These are phyloP conservation scores for Rhinichthys osculus DNA, from an alignment of 2,797 vertebrate genomes.

Conservation along the genomic window DNA sequence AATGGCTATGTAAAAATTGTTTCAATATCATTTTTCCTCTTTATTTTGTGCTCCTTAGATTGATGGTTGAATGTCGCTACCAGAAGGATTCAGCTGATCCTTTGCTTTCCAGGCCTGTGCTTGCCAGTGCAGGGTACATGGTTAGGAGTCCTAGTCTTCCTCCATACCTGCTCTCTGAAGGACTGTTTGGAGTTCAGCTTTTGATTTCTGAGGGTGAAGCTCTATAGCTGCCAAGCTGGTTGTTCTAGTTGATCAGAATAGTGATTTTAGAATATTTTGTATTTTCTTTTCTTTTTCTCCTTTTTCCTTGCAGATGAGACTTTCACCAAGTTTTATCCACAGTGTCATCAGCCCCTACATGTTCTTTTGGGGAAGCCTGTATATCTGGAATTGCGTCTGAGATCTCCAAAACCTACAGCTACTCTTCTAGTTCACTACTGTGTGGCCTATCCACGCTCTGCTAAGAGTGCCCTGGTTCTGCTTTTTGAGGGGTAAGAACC, in stretches of 20 bases:
- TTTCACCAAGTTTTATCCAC: conserved; percentile 63
- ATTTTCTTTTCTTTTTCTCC: neutral
- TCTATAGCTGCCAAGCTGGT: neutral
- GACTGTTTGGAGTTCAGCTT: conserved; percentile 69
- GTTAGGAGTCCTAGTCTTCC: conserved; percentile 70
- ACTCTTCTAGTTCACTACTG: conserved; percentile 79
- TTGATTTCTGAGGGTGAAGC: conserved; percentile 72
- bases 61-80: conserved; percentile 79
- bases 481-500: conserved; percentile 75
- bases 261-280: neutral
- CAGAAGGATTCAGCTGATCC: conserved; percentile 8
- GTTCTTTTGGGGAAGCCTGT: conserved; percentile 72
- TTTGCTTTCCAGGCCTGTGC: neutral
- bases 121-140: conserved; percentile 70
- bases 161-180: conserved; percentile 41
- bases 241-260: neutral
- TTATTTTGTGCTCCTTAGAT: conserved; percentile 56
- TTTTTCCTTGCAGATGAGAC: conserved; percentile 64
- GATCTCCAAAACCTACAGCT: conserved; percentile 61
- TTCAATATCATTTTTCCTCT: neutral
- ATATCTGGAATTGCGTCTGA: conserved; percentile 73
- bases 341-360: conserved; percentile 67
- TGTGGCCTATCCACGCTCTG: conserved; percentile 77
- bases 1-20: neutral
- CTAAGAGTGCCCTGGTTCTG: conserved; percentile 74